Conservation (phyloP, 2,113 vertebrate species). For the Lichenostomus cassidix region DNA sequence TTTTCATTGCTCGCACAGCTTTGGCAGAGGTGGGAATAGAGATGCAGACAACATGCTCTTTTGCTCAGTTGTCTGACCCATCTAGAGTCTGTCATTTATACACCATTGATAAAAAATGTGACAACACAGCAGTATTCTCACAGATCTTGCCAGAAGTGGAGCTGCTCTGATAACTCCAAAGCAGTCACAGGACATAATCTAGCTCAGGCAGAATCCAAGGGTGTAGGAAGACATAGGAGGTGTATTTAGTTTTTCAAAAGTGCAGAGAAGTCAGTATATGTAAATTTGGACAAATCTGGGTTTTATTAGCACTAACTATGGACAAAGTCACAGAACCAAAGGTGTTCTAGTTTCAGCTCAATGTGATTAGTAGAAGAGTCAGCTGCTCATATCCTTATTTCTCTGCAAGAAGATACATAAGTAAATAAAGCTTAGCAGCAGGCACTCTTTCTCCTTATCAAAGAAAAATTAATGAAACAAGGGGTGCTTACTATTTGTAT, state of each 20-base stretch:
- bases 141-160: background rate
- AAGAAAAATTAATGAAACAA: background rate
- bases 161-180: background rate
- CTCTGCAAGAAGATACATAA: background rate
- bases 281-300: background rate
- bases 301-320: background rate
- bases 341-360: background rate
- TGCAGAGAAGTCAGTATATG: background rate
- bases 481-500: background rate
- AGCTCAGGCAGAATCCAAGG: background rate
- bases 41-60: background rate
- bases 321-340: background rate
- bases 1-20: background rate
- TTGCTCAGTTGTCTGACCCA: background rate
- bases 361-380: background rate
- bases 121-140: background rate
- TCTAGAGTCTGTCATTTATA: background rate
- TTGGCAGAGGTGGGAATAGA: background rate
- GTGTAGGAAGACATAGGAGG: background rate
- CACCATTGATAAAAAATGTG: background rate
- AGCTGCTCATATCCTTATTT: background rate
- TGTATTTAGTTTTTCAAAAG: background rate
- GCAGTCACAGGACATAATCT: background rate
- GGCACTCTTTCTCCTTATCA: background rate
- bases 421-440: background rate